Evolutionary conservation across 2,113 vertebrate species (phyloP).

Genomic region (Ariopsis seemanni): DNA sequence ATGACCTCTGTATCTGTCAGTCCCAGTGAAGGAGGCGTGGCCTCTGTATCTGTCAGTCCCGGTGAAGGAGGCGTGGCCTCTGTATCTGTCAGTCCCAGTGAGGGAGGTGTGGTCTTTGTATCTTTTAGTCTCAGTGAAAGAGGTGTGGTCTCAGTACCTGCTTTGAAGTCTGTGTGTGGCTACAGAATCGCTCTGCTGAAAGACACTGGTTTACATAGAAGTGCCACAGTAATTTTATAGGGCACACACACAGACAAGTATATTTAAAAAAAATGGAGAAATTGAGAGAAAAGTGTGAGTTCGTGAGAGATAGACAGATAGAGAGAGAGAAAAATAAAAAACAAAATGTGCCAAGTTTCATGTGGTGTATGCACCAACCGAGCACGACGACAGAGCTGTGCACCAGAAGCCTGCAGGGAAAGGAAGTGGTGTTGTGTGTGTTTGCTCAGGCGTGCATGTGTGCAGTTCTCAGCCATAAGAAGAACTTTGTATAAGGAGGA

Average conservation of each 20-base stretch:
- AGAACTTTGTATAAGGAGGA: constrained; percentile 9
- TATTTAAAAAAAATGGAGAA: too few relatives aligned
- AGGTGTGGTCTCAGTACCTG: neutral
- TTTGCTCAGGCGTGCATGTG: neutral
- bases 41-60: neutral
- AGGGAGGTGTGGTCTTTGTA: neutral
- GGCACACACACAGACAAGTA: too few relatives aligned
- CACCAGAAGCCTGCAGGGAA: constrained; percentile 42
- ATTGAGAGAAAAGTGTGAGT: too few relatives aligned
- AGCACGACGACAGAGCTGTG: constrained; percentile 10
- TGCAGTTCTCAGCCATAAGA: constrained; percentile 2
- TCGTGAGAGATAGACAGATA: neutral
- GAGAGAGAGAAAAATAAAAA: constrained; percentile 8
- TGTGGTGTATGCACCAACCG: constrained; percentile 9
- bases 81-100: neutral
- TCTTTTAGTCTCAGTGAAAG: neutral
- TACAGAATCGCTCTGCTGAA: neutral
- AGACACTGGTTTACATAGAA: neutral
- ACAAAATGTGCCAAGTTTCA: neutral
- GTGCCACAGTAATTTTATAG: neutral
- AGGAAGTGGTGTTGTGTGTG: constrained; percentile 35
- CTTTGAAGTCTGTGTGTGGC: neutral
- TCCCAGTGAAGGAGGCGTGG: neutral
- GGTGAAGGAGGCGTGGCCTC: too few relatives aligned
- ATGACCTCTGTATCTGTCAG: neutral